A percentile compares a stretch with the other conserved stretches of the same genome.
phyloP scores from a whole-genome alignment of 2,113 vertebrate species.

The Calcarius ornatus region DNA sequence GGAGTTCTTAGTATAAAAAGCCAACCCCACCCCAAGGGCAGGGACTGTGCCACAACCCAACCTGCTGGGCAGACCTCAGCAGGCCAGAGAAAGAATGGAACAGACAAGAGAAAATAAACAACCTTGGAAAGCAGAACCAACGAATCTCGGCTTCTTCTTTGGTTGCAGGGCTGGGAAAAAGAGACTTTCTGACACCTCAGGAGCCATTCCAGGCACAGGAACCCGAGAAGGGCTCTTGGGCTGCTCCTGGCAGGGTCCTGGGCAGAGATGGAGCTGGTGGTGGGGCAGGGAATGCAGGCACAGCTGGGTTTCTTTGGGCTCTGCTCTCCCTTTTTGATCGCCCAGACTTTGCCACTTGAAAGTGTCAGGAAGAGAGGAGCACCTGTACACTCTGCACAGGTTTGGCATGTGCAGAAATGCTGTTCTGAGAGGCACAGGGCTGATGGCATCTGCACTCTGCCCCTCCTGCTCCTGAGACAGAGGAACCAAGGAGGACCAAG shows the following conservation, averaged over 20 bases:
- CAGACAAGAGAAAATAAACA: too few relatives aligned
- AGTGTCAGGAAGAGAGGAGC: background rate
- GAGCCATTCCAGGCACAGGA: too few relatives aligned
- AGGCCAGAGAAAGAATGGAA: too few relatives aligned
- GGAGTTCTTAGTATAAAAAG: too few relatives aligned
- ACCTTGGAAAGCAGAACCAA: too few relatives aligned
- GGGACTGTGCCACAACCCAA: too few relatives aligned
- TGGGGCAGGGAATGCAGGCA: background rate
- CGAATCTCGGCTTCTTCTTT: too few relatives aligned
- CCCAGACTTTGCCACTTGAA: background rate
- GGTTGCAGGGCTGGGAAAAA: too few relatives aligned
- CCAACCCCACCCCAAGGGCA: too few relatives aligned
- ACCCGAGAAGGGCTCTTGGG: background rate
- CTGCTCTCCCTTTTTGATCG: background rate
- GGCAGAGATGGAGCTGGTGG: background rate
- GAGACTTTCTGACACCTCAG: too few relatives aligned
- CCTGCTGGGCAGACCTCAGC: too few relatives aligned
- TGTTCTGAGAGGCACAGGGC: background rate
- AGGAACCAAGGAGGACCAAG: background rate
- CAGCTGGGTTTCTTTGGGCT: background rate
- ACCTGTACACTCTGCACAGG: too few relatives aligned
- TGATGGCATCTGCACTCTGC: background rate
- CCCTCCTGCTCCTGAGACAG: background rate
- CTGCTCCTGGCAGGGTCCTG: background rate
- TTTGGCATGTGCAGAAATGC: background rate